phyloP scores from a whole-genome alignment of 2,113 vertebrate genomes.

The Tetraodon nigroviridis region DNA sequence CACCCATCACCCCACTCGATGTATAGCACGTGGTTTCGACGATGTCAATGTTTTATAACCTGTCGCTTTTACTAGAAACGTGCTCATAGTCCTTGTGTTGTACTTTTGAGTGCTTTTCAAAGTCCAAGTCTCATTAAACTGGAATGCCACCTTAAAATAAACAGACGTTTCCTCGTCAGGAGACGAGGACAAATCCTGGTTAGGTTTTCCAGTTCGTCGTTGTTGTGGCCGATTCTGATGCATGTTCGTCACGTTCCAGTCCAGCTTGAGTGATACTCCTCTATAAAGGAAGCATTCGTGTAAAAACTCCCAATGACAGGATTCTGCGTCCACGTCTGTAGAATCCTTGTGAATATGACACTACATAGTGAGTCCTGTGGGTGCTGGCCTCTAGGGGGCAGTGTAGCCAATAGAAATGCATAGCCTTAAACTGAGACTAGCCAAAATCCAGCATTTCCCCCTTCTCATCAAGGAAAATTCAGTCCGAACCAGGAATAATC shows the following conservation, averaged over 20 bases:
- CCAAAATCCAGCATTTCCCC: conserved; percentile 52
- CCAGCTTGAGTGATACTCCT: conserved; percentile 42
- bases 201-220: background rate
- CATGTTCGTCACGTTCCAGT: background rate
- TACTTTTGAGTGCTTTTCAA: conserved; percentile 52
- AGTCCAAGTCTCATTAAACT: conserved; percentile 37
- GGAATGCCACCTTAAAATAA: conserved; percentile 47
- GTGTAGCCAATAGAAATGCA: conserved; percentile 53
- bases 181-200: background rate
- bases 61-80: conserved; percentile 61
- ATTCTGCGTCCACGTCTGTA: conserved; percentile 42
- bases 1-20: conserved; percentile 37
- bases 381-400: conserved; percentile 33
- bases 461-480: conserved; percentile 31
- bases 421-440: conserved; percentile 64
- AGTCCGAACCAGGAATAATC: conserved; percentile 34
- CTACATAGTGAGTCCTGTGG: conserved; percentile 39
- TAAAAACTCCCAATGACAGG: conserved; percentile 19
- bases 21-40: conserved; percentile 66
- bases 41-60: conserved; percentile 73
- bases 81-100: conserved; percentile 52
- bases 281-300: conserved; percentile 34
- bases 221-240: background rate
- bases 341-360: conserved; percentile 39
- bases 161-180: background rate